These are phyloP conservation scores for Bufo gargarizans DNA, from an alignment of 2,113 vertebrate species.

Conservation along the genomic window DNA sequence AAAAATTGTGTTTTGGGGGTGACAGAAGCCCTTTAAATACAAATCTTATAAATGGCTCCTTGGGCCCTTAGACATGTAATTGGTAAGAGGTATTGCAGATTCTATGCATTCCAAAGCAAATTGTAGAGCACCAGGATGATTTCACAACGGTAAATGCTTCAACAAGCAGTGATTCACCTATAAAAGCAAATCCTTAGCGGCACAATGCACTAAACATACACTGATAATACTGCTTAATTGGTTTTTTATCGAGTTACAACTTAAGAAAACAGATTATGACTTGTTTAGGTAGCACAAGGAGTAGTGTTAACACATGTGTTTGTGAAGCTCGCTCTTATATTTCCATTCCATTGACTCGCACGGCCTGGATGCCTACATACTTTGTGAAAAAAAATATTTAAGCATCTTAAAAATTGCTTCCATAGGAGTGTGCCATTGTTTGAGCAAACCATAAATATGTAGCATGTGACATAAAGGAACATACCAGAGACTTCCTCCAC, in stretches of 20 bases:
- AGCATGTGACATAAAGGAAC: constrained; percentile 26
- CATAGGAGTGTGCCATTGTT: constrained; percentile 13
- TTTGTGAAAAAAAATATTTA: constrained; percentile 25
- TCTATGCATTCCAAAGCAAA: neutral
- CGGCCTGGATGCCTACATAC: neutral
- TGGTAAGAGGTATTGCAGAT: neutral
- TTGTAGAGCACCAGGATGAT: neutral
- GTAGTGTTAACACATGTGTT: neutral
- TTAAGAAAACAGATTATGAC: constrained; percentile 5
- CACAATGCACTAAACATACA: neutral
- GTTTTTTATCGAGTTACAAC: neutral
- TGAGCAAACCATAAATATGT: constrained; percentile 46
- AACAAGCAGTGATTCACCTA: neutral
- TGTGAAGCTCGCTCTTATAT: neutral
- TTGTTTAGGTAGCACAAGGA: constrained; percentile 1
- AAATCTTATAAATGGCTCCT: too few relatives aligned
- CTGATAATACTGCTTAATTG: neutral
- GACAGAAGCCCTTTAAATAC: too few relatives aligned
- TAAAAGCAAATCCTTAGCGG: neutral
- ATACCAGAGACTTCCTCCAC: neutral
- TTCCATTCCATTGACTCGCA: constrained; percentile 9
- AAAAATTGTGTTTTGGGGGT: too few relatives aligned
- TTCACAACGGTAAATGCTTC: neutral
- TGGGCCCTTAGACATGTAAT: neutral
- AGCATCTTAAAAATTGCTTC: constrained; percentile 42